Evolutionary conservation across 2,113 vertebrate genomes (phyloP).

Genomic region (Dipodomys merriami): DNA sequence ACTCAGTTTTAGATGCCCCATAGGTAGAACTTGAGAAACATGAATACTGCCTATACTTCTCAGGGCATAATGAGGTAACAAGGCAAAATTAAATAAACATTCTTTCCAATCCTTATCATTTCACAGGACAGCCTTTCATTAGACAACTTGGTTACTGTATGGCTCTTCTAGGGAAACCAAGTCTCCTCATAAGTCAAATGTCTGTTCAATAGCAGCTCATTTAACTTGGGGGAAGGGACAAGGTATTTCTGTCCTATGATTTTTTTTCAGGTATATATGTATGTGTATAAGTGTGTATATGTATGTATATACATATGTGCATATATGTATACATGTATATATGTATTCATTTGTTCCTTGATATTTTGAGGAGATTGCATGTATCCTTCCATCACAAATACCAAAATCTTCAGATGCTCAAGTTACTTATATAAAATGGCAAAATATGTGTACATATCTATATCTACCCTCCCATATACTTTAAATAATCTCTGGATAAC

Average conservation of each 20-base stretch:
- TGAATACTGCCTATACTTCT: neutral
- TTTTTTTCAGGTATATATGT: neutral
- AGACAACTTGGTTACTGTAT: too few species aligned
- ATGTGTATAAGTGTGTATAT: too few species aligned
- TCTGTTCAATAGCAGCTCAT: neutral
- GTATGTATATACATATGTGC: too few species aligned
- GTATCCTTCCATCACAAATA: neutral
- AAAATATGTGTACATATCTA: neutral
- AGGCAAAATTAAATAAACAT: neutral
- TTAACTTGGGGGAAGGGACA: too few species aligned
- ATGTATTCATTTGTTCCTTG: neutral
- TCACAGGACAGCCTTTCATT: neutral
- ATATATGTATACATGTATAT: too few species aligned
- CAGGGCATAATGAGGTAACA: neutral
- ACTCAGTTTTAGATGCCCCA: neutral
- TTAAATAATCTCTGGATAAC: neutral
- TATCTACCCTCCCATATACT: neutral
- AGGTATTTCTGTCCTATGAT: neutral
- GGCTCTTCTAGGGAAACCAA: neutral
- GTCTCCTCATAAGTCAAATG: neutral
- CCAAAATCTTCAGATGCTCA: neutral
- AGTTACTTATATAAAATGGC: neutral
- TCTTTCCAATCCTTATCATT: too few species aligned
- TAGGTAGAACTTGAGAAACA: accelerated
- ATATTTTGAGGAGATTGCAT: neutral